phyloP scores from a whole-genome alignment of 1,140 invertebrate species.

The Helicoverpa zea region DNA sequence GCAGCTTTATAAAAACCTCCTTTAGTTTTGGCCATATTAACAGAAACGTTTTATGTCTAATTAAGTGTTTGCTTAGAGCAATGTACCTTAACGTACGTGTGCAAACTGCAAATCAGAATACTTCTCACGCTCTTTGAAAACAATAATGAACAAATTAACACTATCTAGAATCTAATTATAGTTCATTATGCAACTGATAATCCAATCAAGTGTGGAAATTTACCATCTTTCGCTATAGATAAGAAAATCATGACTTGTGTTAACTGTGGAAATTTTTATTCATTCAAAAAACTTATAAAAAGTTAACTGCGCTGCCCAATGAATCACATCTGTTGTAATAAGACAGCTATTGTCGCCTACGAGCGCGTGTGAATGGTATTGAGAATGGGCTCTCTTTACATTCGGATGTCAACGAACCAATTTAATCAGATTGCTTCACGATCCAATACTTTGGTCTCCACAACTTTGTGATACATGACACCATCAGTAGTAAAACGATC shows the following conservation, averaged over 20 bases:
- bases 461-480: slow-evolving; percentile 5
- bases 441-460: neutral
- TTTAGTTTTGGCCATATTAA: too few species aligned
- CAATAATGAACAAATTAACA: too few species aligned
- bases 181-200: neutral
- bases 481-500: slow-evolving; percentile 15
- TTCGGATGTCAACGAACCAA: neutral
- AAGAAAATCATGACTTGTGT: too few species aligned
- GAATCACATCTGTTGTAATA: slow-evolving; percentile 5
- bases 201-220: too few species aligned
- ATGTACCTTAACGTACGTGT: too few species aligned
- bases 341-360: slow-evolving; percentile 1
- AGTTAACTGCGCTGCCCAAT: neutral
- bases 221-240: too few species aligned
- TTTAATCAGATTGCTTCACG: neutral
- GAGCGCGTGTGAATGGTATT: neutral
- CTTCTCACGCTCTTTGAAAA: too few species aligned
- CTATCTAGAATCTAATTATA: too few species aligned
- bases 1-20: too few species aligned
- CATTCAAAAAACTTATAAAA: neutral
- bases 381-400: slow-evolving; percentile 11
- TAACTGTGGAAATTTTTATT: neutral
- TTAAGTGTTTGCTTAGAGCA: too few species aligned
- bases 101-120: too few species aligned
- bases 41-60: too few species aligned